A percentile compares a stretch with the other conserved stretches of the same genome.
These are phyloP conservation scores for Drosophila siamana DNA, from an alignment of 2,888 invertebrate species.

Conservation along the genomic window DNA sequence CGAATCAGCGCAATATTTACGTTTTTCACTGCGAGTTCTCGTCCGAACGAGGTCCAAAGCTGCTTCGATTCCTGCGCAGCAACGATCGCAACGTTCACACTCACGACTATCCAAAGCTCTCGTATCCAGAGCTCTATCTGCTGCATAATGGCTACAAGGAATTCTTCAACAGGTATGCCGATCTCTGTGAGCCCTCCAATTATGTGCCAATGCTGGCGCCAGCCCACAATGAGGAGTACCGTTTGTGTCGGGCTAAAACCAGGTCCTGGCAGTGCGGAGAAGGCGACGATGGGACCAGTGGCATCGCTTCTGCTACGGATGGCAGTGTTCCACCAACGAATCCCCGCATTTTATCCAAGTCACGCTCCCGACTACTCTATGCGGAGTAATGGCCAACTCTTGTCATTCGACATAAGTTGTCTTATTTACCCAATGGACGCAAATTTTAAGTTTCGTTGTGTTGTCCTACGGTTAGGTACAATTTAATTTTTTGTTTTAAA, in stretches of 20 bases:
- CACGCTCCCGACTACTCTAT: conserved; percentile 84
- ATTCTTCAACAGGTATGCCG: conserved; percentile 90
- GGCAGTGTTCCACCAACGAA: conserved; percentile 31
- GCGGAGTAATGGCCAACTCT: conserved; percentile 41
- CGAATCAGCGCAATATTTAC: conserved; percentile 89
- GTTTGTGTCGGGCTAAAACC: conserved; percentile 91
- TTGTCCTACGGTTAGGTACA: conserved; percentile 49
- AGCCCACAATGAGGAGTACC: conserved; percentile 89
- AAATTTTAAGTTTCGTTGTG: conserved; percentile 63
- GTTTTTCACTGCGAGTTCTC: conserved; percentile 99
- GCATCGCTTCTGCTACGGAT: conserved; percentile 35
- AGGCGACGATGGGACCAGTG: conserved; percentile 84
- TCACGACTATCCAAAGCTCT: conserved; percentile 92
- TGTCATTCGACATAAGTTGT: background rate
- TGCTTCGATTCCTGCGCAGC: conserved; percentile 94
- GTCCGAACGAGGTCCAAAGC: conserved; percentile 95
- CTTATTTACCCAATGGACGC: conserved; percentile 36
- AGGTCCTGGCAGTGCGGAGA: conserved; percentile 89
- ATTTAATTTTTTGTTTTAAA: conserved; percentile 50
- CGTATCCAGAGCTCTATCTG: conserved; percentile 97
- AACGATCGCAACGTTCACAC: conserved; percentile 93
- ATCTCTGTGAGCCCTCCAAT: conserved; percentile 89
- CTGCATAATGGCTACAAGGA: conserved; percentile 95
- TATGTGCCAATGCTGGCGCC: conserved; percentile 96
- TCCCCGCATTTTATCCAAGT: conserved; percentile 79